These are phyloP conservation scores for Gnathonemus longibarbis DNA, from an alignment of 2,113 vertebrate genomes.

Conservation along the genomic window DNA sequence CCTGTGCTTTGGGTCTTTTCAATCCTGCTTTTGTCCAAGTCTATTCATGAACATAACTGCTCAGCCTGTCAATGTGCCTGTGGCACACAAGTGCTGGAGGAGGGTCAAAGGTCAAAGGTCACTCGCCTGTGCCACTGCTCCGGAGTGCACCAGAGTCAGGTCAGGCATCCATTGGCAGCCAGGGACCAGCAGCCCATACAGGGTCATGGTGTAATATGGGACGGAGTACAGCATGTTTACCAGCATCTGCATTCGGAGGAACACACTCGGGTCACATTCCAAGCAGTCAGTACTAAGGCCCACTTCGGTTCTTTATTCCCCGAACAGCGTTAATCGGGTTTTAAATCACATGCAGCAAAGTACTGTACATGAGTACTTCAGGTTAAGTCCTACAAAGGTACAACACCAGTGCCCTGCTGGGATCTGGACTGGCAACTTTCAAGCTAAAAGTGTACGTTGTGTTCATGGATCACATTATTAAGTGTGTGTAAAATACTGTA, in stretches of 20 bases:
- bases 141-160: constrained; percentile 77
- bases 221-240: constrained; percentile 83
- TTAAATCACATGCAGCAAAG: neutral
- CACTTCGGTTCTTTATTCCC: neutral
- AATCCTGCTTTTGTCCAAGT: neutral
- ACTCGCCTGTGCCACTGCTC: constrained; percentile 83
- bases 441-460: neutral
- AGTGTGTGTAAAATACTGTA: neutral
- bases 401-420: neutral
- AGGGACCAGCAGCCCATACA: constrained; percentile 81
- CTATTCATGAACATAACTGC: neutral
- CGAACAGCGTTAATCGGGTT: neutral
- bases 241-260: constrained; percentile 71
- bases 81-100: neutral
- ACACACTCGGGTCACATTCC: neutral
- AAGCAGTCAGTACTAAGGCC: neutral
- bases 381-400: neutral
- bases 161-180: constrained; percentile 88
- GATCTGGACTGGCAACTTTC: neutral
- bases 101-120: neutral
- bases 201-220: constrained; percentile 69
- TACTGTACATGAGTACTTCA: neutral
- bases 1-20: neutral
- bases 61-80: neutral
- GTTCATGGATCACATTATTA: neutral